Base-by-base conservation (phyloP, 2,113 vertebrate species). In the Aleadryas rufinucha region DNA sequence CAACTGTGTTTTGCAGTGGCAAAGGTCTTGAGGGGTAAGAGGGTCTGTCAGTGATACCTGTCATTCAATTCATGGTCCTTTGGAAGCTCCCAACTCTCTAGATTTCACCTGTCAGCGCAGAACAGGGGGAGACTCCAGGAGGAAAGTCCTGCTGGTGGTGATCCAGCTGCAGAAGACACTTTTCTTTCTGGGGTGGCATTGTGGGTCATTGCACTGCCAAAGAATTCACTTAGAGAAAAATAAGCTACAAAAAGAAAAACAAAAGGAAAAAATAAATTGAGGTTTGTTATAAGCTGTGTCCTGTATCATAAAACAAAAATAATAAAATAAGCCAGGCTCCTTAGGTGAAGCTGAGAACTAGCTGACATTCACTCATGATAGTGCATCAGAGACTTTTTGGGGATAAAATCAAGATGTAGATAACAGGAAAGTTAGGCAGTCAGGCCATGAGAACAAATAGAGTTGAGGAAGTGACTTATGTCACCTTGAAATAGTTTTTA, bases 21-120 rank as follows among this genome's bases (percentile, higher is more conserved):
- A 79, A 86, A 89, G 23, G 22, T n/a, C 7, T 70, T 77, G 13
- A 8, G 1, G 6, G 6, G 6, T 37, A 22, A 50, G n/a, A 45
- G 1, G 24, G 6, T 47, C 12, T 5, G 5, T 30, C n/a, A 57
- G 41, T 17, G 26, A 27, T 12, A 39, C 3, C n/a, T 11, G 0
- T 49, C 10, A 23, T 57, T 77, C 64, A 39, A 11, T 5, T 61
- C 17, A 39, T 8, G 50, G 41, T 44, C 19, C 64, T 81, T n/a
- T 80, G 64, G 37, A 61, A 71, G 16, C 9, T 71, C 28, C 16
- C 4, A 14, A 0, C 18, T 24, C 22, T 53, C 20, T 31, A 41
- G 52, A 63, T 66, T 76, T 87, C 31, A 57, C n/a, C 28, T 45
- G 6, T 47, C 24, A 47, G 16, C 70, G 7, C 19, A 76, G 41